Base-by-base conservation (phyloP, 2,113 vertebrate genomes). In the Calyptomena viridis region DNA sequence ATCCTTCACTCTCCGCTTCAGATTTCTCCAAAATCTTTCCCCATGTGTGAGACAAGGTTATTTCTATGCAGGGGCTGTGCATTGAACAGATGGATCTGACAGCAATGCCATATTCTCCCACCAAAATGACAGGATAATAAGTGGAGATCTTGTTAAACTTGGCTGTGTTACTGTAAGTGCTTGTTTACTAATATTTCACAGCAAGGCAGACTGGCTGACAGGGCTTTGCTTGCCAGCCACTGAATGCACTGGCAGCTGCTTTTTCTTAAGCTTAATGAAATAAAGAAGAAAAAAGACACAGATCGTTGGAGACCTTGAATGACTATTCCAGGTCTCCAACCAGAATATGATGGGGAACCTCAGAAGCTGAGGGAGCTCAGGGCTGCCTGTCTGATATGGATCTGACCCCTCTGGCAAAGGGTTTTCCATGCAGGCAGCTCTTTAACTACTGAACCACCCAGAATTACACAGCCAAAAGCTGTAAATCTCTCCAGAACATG, bases 141-240 rank as follows among this genome's bases (percentile, higher is more conserved):
- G 78, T 84, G 84, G 69, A 94, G 85, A 91, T 94, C 90, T 94
- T 91, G 94, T 95, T 96, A 94, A 94, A 87, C 80, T 84, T 93
- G 90, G 88, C 96, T 73, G 66, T 6, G 6, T 68, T 93, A 73
- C 91, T n/a, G 4, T 35, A 83, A 71, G 46, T 67, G 35, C 87
- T 88, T 96, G 84, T 97, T 96, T 97, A 90, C 93, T 66, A 96
- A 90, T 94, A 95, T 86, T 86, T 93, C 95, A 73, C 74, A 94
- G 91, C 84, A 25, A 94, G 73, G 47, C 81, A 79, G 66, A n/a
- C 58, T 50, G 72, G 49, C 77, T 93, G 78, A 60, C 71, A 91
- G 60, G 27, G n/a, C 84, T 89, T 33, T 44, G 44, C 58, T 78
- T 28, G 33, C 55, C 79, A 82, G 64, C 37, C 17, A 2, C 53